Conservation (phyloP, 2,113 vertebrate genomes). For the Rhinichthys klamathensis region DNA sequence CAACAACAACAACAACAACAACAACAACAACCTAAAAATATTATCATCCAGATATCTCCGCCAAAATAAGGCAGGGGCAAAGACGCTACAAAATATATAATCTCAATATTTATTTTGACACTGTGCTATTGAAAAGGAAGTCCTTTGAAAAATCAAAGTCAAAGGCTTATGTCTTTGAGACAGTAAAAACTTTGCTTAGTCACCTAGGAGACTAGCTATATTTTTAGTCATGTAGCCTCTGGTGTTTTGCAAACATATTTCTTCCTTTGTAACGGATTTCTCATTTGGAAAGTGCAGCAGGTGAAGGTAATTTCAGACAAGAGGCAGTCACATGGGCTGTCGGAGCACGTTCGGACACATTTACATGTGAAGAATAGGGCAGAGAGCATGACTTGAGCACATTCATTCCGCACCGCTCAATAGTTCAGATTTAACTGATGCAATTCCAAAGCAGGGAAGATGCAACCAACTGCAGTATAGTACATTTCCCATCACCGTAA, state of each 20-base stretch:
- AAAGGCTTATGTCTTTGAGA: conserved; percentile 46
- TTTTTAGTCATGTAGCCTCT: conserved; percentile 56
- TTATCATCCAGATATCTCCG: conserved; percentile 15
- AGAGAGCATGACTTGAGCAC: conserved; percentile 7
- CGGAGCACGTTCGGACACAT: conserved; percentile 18
- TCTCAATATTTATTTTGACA: conserved; percentile 54
- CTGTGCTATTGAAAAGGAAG: conserved; percentile 40
- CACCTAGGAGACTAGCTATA: conserved; percentile 60
- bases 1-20: conserved; percentile 40
- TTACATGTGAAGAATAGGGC: conserved; percentile 31
- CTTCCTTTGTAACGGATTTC: conserved; percentile 53
- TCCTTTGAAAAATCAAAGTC: conserved; percentile 54
- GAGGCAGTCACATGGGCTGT: conserved; percentile 4
- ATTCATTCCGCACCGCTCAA: not conserved
- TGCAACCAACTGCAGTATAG: conserved; percentile 41
- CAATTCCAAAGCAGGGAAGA: conserved; percentile 44
- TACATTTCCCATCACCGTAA: conserved; percentile 6
- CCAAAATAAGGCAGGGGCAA: conserved; percentile 29
- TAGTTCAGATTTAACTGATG: conserved; percentile 39
- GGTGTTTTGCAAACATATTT: conserved; percentile 59
- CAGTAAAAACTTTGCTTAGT: conserved; percentile 58
- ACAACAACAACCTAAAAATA: conserved; percentile 49
- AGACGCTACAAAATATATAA: conserved; percentile 32
- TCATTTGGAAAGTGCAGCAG: conserved; percentile 27
- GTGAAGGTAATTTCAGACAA: conserved; percentile 39